Evolutionary conservation across 2,113 vertebrate species (phyloP).

Genomic region (Platysternon megacephalum): DNA sequence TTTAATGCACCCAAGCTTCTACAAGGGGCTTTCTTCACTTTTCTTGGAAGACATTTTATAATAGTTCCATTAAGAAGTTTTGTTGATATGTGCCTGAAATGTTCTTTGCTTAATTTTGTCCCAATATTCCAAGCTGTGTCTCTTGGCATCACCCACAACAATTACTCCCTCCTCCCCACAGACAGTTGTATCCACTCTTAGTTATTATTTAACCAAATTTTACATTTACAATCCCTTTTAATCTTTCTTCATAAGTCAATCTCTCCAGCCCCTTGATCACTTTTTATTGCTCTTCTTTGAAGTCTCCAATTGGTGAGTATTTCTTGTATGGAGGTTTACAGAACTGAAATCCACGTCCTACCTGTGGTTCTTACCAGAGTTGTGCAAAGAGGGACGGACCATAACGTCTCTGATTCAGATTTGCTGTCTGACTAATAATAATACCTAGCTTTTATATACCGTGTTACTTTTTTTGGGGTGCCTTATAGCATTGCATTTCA

Average conservation of each 20-base stretch:
- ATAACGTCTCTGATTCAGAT: not conserved
- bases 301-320: not conserved
- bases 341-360: not conserved
- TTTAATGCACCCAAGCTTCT: not conserved
- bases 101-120: conserved; percentile 1
- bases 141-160: conserved; percentile 24
- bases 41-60: conserved; percentile 7
- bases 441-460: not conserved
- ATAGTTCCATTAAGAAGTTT: not conserved
- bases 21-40: not conserved
- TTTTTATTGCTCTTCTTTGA: conserved; percentile 5
- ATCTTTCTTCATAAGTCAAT: not conserved
- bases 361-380: not conserved
- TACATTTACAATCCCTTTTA: not conserved
- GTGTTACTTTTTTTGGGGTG: not conserved
- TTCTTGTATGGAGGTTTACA: not conserved
- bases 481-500: not conserved
- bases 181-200: conserved; percentile 35
- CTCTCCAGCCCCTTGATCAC: not conserved
- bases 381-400: not conserved
- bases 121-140: conserved; percentile 20
- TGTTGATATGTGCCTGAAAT: conserved; percentile 35
- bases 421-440: not conserved
- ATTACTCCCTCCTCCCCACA: not conserved
- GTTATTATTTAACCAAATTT: conserved; percentile 5